phyloP scores from a whole-genome alignment of 1,140 invertebrate species.

The Grapholita molesta region DNA sequence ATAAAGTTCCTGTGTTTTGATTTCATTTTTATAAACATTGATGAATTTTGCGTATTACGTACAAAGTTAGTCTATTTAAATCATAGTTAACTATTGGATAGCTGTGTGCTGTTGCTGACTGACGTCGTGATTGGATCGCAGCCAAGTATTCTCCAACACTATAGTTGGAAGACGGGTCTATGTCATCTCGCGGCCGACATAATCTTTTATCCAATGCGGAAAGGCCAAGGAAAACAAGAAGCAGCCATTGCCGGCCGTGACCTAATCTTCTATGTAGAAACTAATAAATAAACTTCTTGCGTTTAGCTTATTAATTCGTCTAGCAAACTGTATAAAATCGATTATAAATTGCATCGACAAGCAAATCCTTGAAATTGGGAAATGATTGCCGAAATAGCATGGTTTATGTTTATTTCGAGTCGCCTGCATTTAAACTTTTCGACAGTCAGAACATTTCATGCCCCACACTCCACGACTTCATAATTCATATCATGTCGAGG shows the following conservation, averaged over 20 bases:
- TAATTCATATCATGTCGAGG: too few species aligned
- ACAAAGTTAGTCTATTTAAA: background rate
- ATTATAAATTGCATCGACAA: background rate
- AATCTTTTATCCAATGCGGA: background rate
- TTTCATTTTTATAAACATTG: background rate
- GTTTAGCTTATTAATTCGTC: background rate
- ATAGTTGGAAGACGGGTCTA: background rate
- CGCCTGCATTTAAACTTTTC: too few species aligned
- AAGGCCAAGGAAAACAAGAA: conserved; percentile 11
- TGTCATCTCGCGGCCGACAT: background rate
- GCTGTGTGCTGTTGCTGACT: background rate
- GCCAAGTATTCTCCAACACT: conserved; percentile 1
- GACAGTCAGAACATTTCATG: too few species aligned
- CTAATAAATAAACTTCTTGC: background rate
- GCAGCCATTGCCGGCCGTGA: background rate
- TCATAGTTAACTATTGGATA: background rate
- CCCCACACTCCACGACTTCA: too few species aligned
- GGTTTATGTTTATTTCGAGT: too few species aligned
- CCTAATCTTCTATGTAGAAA: background rate
- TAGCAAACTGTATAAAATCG: background rate
- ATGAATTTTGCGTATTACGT: too few species aligned
- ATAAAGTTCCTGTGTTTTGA: too few species aligned
- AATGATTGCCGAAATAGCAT: background rate
- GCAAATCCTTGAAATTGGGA: background rate
- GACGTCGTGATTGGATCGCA: background rate